Evolutionary conservation across 2,113 vertebrate genomes (phyloP), one percentile per base, ranked within the genome.

Genomic region (Podocnemis expansa): DNA sequence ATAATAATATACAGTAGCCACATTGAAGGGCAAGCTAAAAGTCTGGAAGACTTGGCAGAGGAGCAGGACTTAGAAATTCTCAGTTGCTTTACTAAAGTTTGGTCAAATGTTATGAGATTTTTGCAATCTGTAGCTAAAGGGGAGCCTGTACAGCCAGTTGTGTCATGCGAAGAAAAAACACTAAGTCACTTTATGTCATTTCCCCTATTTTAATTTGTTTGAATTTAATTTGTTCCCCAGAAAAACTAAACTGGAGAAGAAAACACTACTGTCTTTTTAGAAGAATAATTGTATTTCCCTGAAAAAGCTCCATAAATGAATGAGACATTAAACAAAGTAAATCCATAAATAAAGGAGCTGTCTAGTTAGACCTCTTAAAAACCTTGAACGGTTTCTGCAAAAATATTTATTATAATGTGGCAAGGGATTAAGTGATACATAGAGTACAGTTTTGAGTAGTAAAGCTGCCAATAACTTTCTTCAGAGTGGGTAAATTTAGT

Each of bases 311-410:
- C 0, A 56, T 83, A 58, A 94, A 38, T 31, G 34, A 95, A 6
- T 95, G 95, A 97, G 91, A 16, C 49, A 51, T 49, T 89, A 79
- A 82, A 87, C 87, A 80, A 90, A 94, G 88, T 47, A 60, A 58
- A 89, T 89, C 85, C 12, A 76, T 75, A 24, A 78, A 94, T 70
- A 43, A 8, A 89, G 92, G 45, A 89, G 60, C 54, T 49, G 91
- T 49, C 80, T 51, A 85, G 87, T 97, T 94, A 92, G 93, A 96
- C 96, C 95, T 96, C 91, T 95, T 67, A 91, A 97, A 96, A 96
- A 91, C 54, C 87, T 84, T 91, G 85, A 94, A 84, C 94, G 95
- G 95, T 86, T 96, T 96, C 94, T 95, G 95, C 85, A 96, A 96
- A 85, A 1, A 3, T 97, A 94, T 96, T 96, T 96, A 97, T 97